Base-by-base conservation (phyloP, 2,113 vertebrate species). In the Myodes glareolus region DNA sequence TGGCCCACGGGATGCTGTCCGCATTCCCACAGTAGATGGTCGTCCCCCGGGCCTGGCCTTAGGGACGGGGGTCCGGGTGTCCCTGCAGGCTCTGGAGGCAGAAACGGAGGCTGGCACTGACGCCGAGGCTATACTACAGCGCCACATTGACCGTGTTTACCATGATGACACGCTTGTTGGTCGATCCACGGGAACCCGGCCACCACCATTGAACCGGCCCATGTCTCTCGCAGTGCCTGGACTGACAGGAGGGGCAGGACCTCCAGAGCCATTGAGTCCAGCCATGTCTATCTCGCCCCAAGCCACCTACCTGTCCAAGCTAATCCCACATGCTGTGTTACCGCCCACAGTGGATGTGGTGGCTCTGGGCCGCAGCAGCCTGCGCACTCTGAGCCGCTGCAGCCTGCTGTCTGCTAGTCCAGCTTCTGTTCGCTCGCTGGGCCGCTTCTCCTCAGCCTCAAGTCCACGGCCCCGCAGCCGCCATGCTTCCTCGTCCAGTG, bases 201-300 rank as follows among this genome's bases (percentile, higher is more conserved):
- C 98, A 33, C 98, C 98, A 0, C 98, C 98, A 2, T 52, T 98
- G 95, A 67, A 3, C 47, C 99, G 99, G 98, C 99, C 99, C 2
- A 99, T 99, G 98, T 99, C 99, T 0, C 92, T 99, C 88, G 99
- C 99, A 0, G 99, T 99, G 90, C 99, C 99, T 0, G 99, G 99
- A 92, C 98, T 99, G 98, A 99, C 99, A 3, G 98, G 98, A 27
- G 73, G 98, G 86, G 98, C 90, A 36, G 98, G 98, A 68, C 98
- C 99, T 6, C 98, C 99, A 0, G 99, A 99, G 97, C 98, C 98
- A 27, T 98, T 99, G 98, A 98, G 99, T 82, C 99, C 99, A 0
- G 99, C 99, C 92, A 99, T 99, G 99, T 99, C 99, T 91, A 99
- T 99, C 98, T 99, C 99, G 0, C 99, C 99, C 0, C 99, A 99